Evolutionary conservation across 2,888 invertebrate genomes (phyloP), one percentile per base, ranked within the genome.

Genomic region (Allacma fusca): DNA sequence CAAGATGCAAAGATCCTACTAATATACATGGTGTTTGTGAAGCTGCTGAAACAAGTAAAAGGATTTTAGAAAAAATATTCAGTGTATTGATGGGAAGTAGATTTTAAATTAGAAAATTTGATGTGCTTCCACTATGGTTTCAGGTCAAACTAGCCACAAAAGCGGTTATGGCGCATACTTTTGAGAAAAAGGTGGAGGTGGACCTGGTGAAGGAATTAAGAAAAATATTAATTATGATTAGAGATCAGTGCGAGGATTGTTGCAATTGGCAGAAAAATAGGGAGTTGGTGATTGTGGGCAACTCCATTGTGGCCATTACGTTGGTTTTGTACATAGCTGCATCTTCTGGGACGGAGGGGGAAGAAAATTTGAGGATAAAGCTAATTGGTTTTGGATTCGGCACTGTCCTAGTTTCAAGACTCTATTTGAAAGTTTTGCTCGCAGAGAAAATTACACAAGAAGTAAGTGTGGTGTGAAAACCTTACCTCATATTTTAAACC

Each of bases 11-110:
- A 44, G 24, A 7, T 44, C 44, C 43, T 70, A 13, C 24, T 70
- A 5, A 44, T 43, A 16, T 24, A 70, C 43, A 44, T 23, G 13
- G 24, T 44, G 0, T 44, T 70, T 13, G 43, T 44, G 24, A 26
- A 44, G 23, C 21, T 70, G 26, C 44, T 70, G 13, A 23, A 70
- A 70, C 44, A 70, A 44, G 69, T 70, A 13, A n/a, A n/a, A n/a
- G n/a, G n/a, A n/a, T n/a, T n/a, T n/a, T n/a, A n/a, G n/a, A n/a
- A n/a, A n/a, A n/a, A n/a, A n/a, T n/a, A n/a, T n/a, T n/a, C n/a
- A n/a, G n/a, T n/a, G n/a, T n/a, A n/a, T n/a, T n/a, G n/a, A n/a
- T n/a, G n/a, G n/a, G n/a, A n/a, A n/a, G n/a, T n/a, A n/a, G n/a
- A n/a, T n/a, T n/a, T n/a, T n/a, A n/a, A n/a, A n/a, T n/a, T n/a